Percentiles rank a stretch among this genome's conserved stretches.
phyloP scores from a whole-genome alignment of 2,797 vertebrate genomes.

The Strix occidentalis region DNA sequence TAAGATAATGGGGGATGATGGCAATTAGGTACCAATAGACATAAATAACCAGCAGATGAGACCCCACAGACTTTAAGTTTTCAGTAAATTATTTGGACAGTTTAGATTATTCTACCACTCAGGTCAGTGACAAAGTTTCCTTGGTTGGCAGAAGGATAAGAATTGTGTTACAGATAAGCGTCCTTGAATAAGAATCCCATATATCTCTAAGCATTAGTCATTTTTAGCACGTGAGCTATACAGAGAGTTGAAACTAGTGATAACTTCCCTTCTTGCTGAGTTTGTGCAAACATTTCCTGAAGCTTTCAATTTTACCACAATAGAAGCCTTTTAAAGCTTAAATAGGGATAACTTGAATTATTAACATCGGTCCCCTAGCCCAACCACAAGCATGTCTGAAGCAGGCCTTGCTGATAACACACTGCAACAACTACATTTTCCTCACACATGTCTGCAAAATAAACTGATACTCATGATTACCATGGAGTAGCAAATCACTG shows the following conservation, averaged over 20 bases:
- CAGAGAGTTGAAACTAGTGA: background rate
- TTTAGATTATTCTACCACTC: background rate
- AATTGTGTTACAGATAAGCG: background rate
- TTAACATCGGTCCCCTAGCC: slow-evolving; percentile 3
- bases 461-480: background rate
- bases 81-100: background rate
- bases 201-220: background rate
- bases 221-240: background rate
- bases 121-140: background rate
- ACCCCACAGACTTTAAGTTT: background rate
- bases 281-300: slow-evolving; percentile 52
- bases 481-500: background rate
- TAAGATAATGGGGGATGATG: background rate
- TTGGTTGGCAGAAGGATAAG: background rate
- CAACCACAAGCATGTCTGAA: slow-evolving; percentile 52
- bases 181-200: background rate
- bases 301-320: slow-evolving; percentile 52
- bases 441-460: slow-evolving; percentile 10
- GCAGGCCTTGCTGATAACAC: slow-evolving; percentile 46
- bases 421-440: background rate
- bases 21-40: background rate
- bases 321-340: slow-evolving; percentile 42
- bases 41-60: background rate
- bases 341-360: slow-evolving; percentile 57
- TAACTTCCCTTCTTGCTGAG: slow-evolving; percentile 33